Percentiles rank a stretch among this genome's conserved stretches.
Conservation (phyloP, 2,888 invertebrate species). For the Drosophila nigricruria region DNA sequence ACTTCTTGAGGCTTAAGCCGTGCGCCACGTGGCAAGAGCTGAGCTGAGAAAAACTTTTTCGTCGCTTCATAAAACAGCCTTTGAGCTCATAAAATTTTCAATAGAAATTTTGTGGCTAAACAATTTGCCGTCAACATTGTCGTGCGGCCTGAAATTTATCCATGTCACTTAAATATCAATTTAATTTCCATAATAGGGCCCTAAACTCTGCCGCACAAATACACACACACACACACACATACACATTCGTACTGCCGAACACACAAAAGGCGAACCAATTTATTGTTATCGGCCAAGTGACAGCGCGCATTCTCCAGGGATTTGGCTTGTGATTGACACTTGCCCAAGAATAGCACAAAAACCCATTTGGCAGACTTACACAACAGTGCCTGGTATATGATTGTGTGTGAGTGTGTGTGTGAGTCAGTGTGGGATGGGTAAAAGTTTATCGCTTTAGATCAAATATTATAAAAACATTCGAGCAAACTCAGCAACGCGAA, state of each 20-base stretch:
- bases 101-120: constrained; percentile 61
- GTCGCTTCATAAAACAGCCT: constrained; percentile 49
- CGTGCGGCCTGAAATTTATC: constrained; percentile 65
- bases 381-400: neutral
- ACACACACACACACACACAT: constrained; percentile 26
- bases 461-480: constrained; percentile 65
- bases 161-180: constrained; percentile 81
- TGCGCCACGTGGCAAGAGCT: constrained; percentile 37
- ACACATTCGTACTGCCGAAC: neutral
- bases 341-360: constrained; percentile 42
- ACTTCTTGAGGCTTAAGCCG: constrained; percentile 12
- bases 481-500: constrained; percentile 27
- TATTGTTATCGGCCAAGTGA: constrained; percentile 68
- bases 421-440: neutral
- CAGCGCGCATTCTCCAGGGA: constrained; percentile 60
- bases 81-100: constrained; percentile 78
- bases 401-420: neutral
- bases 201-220: constrained; percentile 40
- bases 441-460: constrained; percentile 58
- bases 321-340: constrained; percentile 77
- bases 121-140: constrained; percentile 73
- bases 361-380: constrained; percentile 21
- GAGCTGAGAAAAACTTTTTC: constrained; percentile 35
- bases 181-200: constrained; percentile 81
- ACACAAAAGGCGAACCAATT: constrained; percentile 58